Conservation (phyloP, 2,888 invertebrate genomes). For the Limenitis arthemis region DNA sequence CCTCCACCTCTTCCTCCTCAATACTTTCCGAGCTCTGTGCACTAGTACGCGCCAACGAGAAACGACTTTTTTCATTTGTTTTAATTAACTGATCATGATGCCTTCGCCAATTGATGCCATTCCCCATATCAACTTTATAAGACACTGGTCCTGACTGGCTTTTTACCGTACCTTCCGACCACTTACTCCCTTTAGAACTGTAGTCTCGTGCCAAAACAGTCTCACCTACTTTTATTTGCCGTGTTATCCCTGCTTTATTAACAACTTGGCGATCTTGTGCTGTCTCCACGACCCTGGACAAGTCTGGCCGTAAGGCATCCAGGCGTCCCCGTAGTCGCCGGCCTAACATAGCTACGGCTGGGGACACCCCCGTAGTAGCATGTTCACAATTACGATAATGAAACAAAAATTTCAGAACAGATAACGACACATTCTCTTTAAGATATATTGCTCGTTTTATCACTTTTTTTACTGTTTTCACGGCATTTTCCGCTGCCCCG, state of each 20-base stretch:
- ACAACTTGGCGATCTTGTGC: no score
- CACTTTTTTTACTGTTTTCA: slow-evolving; percentile 7
- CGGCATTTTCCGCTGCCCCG: slow-evolving; percentile 20
- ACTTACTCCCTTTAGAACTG: slow-evolving; percentile 3
- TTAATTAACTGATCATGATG: not conserved
- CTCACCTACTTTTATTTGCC: slow-evolving; percentile 2
- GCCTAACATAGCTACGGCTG: slow-evolving; percentile 20
- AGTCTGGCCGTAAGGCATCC: slow-evolving; percentile 17
- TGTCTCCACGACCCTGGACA: not conserved
- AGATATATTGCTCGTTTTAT: slow-evolving; percentile 1
- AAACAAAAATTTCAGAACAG: slow-evolving; percentile 19
- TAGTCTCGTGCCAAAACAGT: slow-evolving; percentile 5
- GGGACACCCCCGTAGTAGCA: slow-evolving; percentile 18
- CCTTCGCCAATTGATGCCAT: not conserved
- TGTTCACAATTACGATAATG: slow-evolving; percentile 22
- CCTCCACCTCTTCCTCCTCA: no score
- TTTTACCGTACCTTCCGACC: slow-evolving; percentile 7
- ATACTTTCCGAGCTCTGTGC: not conserved
- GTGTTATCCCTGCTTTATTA: no score
- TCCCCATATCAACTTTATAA: not conserved
- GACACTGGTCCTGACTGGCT: slow-evolving; percentile 11
- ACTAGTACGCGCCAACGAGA: not conserved
- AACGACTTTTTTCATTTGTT: not conserved
- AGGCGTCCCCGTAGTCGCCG: slow-evolving; percentile 21
- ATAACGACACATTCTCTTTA: slow-evolving; percentile 16